Conservation (phyloP, 2,888 invertebrate genomes). For the Cyclophora punctaria region DNA sequence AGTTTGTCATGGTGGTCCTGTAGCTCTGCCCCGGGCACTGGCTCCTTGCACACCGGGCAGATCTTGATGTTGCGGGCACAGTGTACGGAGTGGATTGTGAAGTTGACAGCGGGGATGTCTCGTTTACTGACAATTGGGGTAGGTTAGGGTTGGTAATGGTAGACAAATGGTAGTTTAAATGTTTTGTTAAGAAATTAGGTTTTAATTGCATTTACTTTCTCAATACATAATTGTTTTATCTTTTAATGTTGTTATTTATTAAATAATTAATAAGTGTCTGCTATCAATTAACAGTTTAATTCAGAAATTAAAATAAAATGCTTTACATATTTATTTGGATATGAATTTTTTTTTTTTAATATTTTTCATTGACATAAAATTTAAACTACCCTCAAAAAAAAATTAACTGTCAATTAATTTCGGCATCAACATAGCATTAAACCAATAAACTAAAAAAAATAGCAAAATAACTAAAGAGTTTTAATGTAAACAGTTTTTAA, state of each 20-base stretch:
- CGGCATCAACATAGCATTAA: not conserved
- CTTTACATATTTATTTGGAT: no score
- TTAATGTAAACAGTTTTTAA: not conserved
- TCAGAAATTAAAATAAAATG: no score
- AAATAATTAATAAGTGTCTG: no score
- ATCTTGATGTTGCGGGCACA: constrained; percentile 80
- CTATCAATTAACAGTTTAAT: no score
- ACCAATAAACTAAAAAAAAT: not conserved
- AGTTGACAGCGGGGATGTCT: constrained; percentile 79
- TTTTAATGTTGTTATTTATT: no score
- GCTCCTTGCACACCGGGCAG: constrained; percentile 80
- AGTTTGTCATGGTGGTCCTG: constrained; percentile 71
- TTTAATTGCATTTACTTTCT: no score
- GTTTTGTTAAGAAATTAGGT: no score
- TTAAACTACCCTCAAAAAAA: not conserved
- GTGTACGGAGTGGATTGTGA: constrained; percentile 81
- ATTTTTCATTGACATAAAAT: not conserved
- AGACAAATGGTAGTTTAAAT: no score
- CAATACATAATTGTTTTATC: no score
- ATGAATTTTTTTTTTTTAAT: not conserved
- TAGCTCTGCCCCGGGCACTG: constrained; percentile 75
- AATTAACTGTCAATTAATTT: not conserved
- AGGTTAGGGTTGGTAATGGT: no score
- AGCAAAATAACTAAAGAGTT: not conserved
- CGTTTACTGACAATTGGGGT: constrained; percentile 69